A percentile compares a stretch with the other conserved stretches of the same genome.
Evolutionary conservation across 2,888 invertebrate genomes (phyloP).

Genomic region (Pollenia angustigena): DNA sequence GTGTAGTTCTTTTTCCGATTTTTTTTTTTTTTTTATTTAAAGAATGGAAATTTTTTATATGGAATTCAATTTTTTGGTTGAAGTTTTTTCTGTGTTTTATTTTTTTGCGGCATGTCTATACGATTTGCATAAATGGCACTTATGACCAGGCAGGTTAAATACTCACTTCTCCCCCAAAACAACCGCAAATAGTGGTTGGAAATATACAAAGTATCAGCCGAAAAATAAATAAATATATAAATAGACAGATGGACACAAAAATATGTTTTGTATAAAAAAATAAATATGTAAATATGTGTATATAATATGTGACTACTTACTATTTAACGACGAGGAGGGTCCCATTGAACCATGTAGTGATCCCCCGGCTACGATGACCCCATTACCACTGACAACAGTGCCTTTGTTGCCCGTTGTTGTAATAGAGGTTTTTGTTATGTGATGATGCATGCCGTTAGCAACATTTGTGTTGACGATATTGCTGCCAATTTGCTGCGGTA

Average conservation of each 20-base stretch:
- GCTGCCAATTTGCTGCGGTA: conserved; percentile 80
- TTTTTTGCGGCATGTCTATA: conserved; percentile 53
- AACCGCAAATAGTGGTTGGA: conserved; percentile 66
- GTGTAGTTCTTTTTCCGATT: conserved; percentile 17
- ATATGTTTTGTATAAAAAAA: conserved; percentile 13
- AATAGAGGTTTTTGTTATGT: conserved; percentile 71
- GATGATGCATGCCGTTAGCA: conserved; percentile 77
- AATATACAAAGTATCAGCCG: conserved; percentile 50
- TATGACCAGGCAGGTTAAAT: conserved; percentile 25
- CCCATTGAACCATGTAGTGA: conserved; percentile 73
- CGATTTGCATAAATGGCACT: conserved; percentile 71
- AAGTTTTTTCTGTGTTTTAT: not conserved
- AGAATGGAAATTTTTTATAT: conserved; percentile 6
- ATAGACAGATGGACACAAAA: not conserved
- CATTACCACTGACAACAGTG: conserved; percentile 74
- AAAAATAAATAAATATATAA: conserved; percentile 17
- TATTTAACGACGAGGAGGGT: conserved; percentile 81
- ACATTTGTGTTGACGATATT: conserved; percentile 74
- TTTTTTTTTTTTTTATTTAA: conserved; percentile 7
- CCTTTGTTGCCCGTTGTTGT: conserved; percentile 73
- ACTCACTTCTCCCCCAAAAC: not conserved
- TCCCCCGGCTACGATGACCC: conserved; percentile 80
- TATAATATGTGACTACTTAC: conserved; percentile 77
- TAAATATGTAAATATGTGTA: not conserved
- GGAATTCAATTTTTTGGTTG: conserved; percentile 21